Evolutionary conservation across 2,888 invertebrate species (phyloP).

Genomic region (Tromatobia lineatoria): DNA sequence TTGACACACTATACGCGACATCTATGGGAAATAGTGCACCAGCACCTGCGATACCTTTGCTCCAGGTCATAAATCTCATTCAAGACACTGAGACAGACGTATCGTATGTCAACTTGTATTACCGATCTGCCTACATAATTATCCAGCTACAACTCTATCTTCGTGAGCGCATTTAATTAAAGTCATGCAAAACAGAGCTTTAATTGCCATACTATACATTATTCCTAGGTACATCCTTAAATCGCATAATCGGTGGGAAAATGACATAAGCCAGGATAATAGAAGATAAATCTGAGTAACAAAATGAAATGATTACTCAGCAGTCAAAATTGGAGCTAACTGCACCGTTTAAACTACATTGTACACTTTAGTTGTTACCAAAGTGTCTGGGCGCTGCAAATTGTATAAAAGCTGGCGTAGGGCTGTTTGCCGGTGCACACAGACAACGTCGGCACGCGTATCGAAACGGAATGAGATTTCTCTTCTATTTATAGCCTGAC

Average conservation of each 20-base stretch:
- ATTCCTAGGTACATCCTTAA: neutral
- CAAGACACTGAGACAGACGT: slow-evolving; percentile 22
- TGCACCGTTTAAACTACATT: neutral
- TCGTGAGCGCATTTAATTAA: neutral
- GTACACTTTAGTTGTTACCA: neutral
- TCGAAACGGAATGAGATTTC: slow-evolving; percentile 84
- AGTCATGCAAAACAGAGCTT: neutral
- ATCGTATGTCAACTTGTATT: slow-evolving; percentile 21
- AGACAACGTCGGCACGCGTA: slow-evolving; percentile 76
- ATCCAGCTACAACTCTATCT: neutral
- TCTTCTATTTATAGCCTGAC: slow-evolving; percentile 83
- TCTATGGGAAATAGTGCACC: neutral
- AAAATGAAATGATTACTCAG: neutral
- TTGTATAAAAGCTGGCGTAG: slow-evolving; percentile 13
- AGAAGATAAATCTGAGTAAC: neutral
- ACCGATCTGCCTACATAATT: slow-evolving; percentile 3
- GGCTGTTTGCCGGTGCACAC: slow-evolving; percentile 28
- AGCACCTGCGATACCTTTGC: slow-evolving; percentile 5
- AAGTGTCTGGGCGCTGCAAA: neutral
- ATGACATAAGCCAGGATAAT: neutral
- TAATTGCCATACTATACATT: neutral
- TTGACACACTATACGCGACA: neutral
- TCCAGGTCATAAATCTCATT: slow-evolving; percentile 21
- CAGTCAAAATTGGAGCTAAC: neutral
- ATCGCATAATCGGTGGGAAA: neutral